Evolutionary conservation across 2,888 invertebrate genomes (phyloP).

Genomic region (Eutolmus rufibarbis): DNA sequence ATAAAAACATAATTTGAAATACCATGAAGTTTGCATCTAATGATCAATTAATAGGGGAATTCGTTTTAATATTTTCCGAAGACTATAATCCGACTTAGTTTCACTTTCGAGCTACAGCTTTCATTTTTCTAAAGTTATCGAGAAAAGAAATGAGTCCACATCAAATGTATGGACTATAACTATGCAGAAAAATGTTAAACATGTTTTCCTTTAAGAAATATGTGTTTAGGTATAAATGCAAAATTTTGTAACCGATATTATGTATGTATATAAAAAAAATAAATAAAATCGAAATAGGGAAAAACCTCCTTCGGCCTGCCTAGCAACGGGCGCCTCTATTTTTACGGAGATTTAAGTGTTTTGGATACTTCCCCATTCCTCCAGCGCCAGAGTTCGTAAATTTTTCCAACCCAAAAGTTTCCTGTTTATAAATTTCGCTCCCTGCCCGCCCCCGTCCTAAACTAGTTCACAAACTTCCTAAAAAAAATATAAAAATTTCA

Average conservation of each 20-base stretch:
- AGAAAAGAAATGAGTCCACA: background rate
- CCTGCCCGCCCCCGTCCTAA: background rate
- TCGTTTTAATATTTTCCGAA: no score
- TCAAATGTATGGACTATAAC: background rate
- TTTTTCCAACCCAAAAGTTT: background rate
- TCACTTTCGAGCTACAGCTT: no score
- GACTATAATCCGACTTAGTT: no score
- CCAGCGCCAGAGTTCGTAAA: background rate
- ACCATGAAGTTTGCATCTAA: no score
- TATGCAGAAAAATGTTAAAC: background rate
- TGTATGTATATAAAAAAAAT: background rate
- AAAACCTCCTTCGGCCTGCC: background rate
- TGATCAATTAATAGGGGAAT: no score
- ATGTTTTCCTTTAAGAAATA: background rate
- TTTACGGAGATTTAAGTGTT: background rate
- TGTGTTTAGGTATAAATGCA: background rate
- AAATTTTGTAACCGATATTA: no score
- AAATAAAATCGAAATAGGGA: background rate
- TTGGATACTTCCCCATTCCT: background rate
- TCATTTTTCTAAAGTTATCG: background rate
- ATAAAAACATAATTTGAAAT: no score
- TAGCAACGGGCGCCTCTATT: background rate
- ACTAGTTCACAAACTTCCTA: background rate
- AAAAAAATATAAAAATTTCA: background rate
- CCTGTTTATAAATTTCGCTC: conserved; percentile 10